Conservation (phyloP, 1,140 invertebrate species). For the Trinorchestia longiramus region DNA sequence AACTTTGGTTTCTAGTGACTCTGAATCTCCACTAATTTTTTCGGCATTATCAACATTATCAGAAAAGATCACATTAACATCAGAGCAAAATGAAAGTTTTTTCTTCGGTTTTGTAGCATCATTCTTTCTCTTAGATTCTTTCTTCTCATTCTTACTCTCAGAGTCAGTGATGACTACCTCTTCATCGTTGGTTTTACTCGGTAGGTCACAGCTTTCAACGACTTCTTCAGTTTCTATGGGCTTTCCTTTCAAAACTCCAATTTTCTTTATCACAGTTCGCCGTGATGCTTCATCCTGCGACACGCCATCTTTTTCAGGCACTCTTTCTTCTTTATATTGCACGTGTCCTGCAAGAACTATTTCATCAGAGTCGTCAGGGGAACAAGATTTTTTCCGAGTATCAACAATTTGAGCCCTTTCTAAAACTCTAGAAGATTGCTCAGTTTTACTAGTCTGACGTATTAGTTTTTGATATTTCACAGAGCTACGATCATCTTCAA, state of each 20-base stretch:
- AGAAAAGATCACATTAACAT: constrained; percentile 19
- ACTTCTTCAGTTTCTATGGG: constrained; percentile 61
- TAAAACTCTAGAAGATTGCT: neutral
- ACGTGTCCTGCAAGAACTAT: neutral
- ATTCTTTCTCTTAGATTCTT: neutral
- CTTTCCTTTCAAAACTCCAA: constrained; percentile 57
- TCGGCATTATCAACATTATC: neutral
- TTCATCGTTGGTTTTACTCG: neutral
- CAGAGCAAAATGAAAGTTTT: constrained; percentile 6
- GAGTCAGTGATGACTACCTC: neutral
- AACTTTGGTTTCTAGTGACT: neutral
- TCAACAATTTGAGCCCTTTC: neutral
- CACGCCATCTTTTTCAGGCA: constrained; percentile 36
- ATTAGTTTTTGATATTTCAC: neutral
- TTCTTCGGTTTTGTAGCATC: constrained; percentile 23
- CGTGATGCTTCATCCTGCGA: constrained; percentile 3
- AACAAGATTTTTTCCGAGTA: neutral
- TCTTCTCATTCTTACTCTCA: neutral
- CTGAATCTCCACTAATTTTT: neutral
- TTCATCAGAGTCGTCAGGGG: neutral
- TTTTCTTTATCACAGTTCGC: constrained; percentile 59
- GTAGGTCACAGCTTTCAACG: constrained; percentile 37
- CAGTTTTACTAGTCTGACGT: constrained; percentile 18
- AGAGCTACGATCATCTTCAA: constrained; percentile 53
- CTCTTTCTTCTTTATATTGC: constrained; percentile 18